These are phyloP conservation scores for Phytoseiulus persimilis DNA, from an alignment of 2,888 invertebrate genomes.

Conservation along the genomic window DNA sequence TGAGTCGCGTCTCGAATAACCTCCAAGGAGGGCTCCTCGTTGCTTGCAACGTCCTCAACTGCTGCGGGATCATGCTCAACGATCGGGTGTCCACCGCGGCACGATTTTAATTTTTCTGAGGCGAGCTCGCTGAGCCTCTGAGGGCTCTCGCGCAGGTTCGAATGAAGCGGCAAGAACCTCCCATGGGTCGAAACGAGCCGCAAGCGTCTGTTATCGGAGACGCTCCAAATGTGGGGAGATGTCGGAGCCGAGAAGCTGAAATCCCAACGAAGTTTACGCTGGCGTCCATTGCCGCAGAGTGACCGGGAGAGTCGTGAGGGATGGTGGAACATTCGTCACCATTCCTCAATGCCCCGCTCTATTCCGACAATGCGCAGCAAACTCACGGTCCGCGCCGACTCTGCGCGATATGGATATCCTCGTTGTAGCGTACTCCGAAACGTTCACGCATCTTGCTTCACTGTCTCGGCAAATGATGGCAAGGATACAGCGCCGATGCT, in stretches of 20 bases:
- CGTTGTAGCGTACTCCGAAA: constrained; percentile 6
- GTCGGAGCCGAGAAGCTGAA: background rate
- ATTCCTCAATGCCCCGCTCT: background rate
- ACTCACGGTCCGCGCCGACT: constrained; percentile 28
- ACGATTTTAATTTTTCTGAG: background rate
- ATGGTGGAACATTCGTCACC: background rate
- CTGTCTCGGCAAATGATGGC: background rate
- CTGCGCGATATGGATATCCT: constrained; percentile 21
- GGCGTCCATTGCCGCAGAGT: background rate
- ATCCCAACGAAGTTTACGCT: background rate
- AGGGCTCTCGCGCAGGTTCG: background rate
- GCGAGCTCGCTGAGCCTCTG: background rate
- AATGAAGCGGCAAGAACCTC: background rate
- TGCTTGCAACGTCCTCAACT: background rate
- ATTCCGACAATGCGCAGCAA: background rate
- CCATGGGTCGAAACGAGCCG: background rate
- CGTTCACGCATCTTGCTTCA: background rate
- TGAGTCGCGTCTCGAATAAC: background rate
- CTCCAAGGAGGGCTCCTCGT: background rate
- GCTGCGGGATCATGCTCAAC: background rate
- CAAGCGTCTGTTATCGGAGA: too few relatives aligned
- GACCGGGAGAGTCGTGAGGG: background rate
- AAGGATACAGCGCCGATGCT: background rate
- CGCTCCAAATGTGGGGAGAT: too few relatives aligned
- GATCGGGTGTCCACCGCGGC: too few relatives aligned